Percentiles rank a stretch among this genome's conserved stretches.
Conservation (phyloP, 2,113 vertebrate species). For the Aphyosemion australe region DNA sequence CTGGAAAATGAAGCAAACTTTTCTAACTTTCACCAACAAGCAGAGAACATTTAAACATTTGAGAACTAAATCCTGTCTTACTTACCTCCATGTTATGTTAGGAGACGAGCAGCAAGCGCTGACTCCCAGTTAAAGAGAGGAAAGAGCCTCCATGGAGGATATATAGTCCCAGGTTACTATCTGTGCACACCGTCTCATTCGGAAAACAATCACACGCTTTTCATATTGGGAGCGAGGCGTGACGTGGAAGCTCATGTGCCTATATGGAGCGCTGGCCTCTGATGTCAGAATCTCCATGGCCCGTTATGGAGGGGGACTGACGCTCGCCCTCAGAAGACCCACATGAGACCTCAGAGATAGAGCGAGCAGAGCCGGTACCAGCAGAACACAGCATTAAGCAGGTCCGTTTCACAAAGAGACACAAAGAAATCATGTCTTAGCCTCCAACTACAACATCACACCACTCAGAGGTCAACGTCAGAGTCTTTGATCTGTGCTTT, state of each 20-base stretch:
- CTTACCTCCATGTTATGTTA: conserved; percentile 64
- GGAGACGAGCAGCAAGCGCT: background rate
- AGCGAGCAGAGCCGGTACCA: conserved; percentile 17
- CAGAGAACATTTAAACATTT: background rate
- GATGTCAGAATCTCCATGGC: conserved; percentile 63
- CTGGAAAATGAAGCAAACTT: background rate
- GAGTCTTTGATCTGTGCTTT: background rate
- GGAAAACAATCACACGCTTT: conserved; percentile 75
- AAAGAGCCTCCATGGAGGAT: conserved; percentile 11
- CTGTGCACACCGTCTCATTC: conserved; percentile 47
- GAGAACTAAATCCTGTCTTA: conserved; percentile 40
- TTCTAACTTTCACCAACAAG: background rate
- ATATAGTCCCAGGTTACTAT: conserved; percentile 38
- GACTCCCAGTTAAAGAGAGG: conserved; percentile 16
- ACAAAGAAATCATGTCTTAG: too few species aligned
- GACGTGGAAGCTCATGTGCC: conserved; percentile 62
- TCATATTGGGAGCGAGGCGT: conserved; percentile 51
- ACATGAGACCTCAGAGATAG: conserved; percentile 34
- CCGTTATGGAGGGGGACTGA: conserved; percentile 42
- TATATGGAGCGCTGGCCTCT: conserved; percentile 51
- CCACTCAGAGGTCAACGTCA: background rate
- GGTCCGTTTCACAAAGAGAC: too few species aligned
- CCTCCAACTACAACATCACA: too few species aligned
- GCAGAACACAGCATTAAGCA: too few species aligned
- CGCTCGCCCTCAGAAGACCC: conserved; percentile 32